Percentiles rank a stretch among this genome's conserved stretches.
These are phyloP conservation scores for Montipora foliosa DNA, from an alignment of 64 coral and sea anemone genomes.

Conservation along the genomic window DNA sequence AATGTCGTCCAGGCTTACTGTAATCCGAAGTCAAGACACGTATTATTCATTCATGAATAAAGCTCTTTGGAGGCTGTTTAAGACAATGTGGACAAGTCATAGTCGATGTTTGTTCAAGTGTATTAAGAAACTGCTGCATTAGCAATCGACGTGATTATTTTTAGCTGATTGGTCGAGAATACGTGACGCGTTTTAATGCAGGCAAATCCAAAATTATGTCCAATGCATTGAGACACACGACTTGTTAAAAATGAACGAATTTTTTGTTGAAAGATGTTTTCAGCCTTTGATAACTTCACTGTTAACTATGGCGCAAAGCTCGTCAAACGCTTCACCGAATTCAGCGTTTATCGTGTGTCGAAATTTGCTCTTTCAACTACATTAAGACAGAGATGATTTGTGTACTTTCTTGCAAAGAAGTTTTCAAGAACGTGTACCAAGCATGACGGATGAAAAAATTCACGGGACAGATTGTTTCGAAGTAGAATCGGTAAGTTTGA, in stretches of 20 bases:
- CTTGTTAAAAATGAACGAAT: conserved; percentile 4
- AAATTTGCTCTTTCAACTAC: neutral
- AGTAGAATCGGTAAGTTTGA: conserved; percentile 85
- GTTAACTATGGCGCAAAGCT: neutral
- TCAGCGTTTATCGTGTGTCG: neutral
- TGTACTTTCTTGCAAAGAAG: conserved; percentile 23
- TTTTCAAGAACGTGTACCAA: neutral
- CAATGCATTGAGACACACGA: neutral
- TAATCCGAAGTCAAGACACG: neutral
- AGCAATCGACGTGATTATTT: neutral
- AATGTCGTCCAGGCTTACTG: neutral
- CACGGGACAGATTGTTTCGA: conserved; percentile 93
- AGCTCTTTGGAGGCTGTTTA: neutral
- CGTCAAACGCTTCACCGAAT: too few relatives aligned
- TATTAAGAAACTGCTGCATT: neutral
- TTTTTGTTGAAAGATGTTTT: neutral
- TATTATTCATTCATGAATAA: conserved; percentile 7
- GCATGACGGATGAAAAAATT: conserved; percentile 65
- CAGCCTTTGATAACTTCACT: neutral
- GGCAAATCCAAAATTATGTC: neutral
- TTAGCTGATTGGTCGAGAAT: neutral
- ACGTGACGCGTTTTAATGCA: conserved; percentile 13
- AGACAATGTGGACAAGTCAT: neutral
- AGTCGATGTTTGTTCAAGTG: neutral
- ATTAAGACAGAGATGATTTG: conserved; percentile 8